Conservation (phyloP, 2,888 invertebrate genomes). For the Spodoptera exigua region DNA sequence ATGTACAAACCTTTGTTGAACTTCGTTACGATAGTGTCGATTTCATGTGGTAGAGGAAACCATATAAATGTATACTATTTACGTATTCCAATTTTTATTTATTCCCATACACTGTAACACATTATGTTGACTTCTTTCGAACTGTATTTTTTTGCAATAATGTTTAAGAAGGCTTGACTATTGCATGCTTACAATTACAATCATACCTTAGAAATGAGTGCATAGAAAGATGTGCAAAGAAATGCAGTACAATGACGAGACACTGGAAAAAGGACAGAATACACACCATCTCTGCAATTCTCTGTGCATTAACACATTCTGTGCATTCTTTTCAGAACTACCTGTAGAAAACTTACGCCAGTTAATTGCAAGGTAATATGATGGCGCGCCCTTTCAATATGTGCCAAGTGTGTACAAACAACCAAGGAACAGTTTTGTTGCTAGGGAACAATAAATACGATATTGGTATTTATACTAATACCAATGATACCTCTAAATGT, state of each 20-base stretch:
- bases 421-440: conserved; percentile 26
- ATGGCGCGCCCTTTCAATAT: conserved; percentile 26
- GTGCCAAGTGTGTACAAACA: conserved; percentile 41
- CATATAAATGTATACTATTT: conserved; percentile 29
- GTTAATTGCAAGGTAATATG: conserved; percentile 65
- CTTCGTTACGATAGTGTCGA: conserved; percentile 48
- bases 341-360: conserved; percentile 74
- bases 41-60: conserved; percentile 50
- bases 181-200: conserved; percentile 65
- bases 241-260: conserved; percentile 76
- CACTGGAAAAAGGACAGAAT: conserved; percentile 53
- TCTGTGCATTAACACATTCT: conserved; percentile 84
- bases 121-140: conserved; percentile 59
- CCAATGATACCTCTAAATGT: conserved; percentile 19
- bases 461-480: neutral
- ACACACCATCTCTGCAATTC: conserved; percentile 66
- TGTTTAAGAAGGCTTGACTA: conserved; percentile 64
- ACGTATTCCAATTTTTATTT: conserved; percentile 15
- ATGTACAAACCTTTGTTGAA: conserved; percentile 21
- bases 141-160: conserved; percentile 86
- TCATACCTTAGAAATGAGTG: conserved; percentile 78
- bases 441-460: conserved; percentile 4
- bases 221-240: conserved; percentile 88
- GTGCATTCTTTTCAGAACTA: conserved; percentile 88
- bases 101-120: conserved; percentile 24